Evolutionary conservation across 2,797 vertebrate genomes (phyloP).

Genomic region (Falco columbarius): DNA sequence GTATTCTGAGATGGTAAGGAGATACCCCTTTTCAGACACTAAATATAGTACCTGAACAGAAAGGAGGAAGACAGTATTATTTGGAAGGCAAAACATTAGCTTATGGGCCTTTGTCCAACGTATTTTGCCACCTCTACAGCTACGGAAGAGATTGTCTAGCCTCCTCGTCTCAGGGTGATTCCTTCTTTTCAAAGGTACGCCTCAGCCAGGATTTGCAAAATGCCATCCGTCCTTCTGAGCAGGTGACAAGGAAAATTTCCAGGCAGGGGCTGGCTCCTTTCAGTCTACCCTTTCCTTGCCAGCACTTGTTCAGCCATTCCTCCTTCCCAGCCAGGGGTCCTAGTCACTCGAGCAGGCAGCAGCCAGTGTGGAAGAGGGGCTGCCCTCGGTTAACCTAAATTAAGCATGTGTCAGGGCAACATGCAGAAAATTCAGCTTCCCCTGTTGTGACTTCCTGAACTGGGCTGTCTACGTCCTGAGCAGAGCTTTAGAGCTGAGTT

Average conservation of each 20-base stretch:
- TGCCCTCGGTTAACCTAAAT: neutral
- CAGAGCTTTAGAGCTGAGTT: neutral
- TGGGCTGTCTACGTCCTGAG: neutral
- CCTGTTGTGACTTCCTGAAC: neutral
- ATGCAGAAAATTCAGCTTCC: neutral
- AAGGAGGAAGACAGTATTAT: neutral
- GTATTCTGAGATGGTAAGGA: neutral
- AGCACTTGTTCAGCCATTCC: neutral
- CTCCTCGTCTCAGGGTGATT: neutral
- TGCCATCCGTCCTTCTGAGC: neutral
- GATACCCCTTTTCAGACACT: neutral
- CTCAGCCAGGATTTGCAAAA: neutral
- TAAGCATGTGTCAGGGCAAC: neutral
- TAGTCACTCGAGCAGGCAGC: neutral
- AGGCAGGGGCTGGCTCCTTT: accelerated
- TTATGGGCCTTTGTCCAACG: neutral
- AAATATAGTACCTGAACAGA: neutral
- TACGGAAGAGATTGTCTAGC: neutral
- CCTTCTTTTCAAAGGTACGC: neutral
- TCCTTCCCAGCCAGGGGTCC: neutral
- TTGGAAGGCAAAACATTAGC: neutral
- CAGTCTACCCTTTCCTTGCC: neutral
- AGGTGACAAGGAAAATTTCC: neutral
- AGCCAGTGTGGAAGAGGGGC: neutral
- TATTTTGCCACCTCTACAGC: neutral